Evolutionary conservation across 2,113 vertebrate species (phyloP).

Genomic region (Indicator maculatus): DNA sequence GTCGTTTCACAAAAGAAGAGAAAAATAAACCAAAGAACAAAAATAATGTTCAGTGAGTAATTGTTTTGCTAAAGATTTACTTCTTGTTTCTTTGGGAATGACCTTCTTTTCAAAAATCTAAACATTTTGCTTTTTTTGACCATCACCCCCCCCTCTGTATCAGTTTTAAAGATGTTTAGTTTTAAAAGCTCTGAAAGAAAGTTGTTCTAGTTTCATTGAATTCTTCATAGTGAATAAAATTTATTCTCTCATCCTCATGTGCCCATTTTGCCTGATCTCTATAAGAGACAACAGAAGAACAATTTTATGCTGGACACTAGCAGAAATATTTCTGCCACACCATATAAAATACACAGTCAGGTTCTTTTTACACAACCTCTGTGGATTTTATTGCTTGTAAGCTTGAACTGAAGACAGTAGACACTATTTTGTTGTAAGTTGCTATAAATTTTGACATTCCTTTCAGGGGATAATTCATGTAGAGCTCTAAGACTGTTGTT

Average conservation of each 20-base stretch:
- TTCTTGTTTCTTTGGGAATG: not conserved
- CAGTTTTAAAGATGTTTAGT: not conserved
- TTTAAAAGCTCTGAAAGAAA: not conserved
- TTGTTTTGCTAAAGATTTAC: not conserved
- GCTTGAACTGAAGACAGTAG: constrained; percentile 1
- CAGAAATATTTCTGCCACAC: not conserved
- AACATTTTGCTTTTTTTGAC: not conserved
- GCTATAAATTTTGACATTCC: constrained; percentile 45
- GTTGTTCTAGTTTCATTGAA: not conserved
- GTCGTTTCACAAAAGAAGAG: not conserved
- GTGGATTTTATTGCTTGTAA: not conserved
- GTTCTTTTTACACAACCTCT: not conserved
- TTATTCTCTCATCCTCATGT: not conserved
- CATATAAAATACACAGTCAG: not conserved
- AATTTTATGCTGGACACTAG: not conserved
- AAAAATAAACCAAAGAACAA: not conserved
- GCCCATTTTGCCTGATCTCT: not conserved
- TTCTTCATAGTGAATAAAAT: not conserved
- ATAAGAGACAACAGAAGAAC: not conserved
- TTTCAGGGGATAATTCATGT: constrained; percentile 28
- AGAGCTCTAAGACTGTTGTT: not conserved
- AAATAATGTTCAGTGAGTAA: not conserved
- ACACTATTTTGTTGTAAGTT: constrained; percentile 20
- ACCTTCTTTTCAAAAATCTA: not conserved
- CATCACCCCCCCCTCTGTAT: no score